Evolutionary conservation across 2,113 vertebrate genomes (phyloP).

Genomic region (Eurypyga helias): DNA sequence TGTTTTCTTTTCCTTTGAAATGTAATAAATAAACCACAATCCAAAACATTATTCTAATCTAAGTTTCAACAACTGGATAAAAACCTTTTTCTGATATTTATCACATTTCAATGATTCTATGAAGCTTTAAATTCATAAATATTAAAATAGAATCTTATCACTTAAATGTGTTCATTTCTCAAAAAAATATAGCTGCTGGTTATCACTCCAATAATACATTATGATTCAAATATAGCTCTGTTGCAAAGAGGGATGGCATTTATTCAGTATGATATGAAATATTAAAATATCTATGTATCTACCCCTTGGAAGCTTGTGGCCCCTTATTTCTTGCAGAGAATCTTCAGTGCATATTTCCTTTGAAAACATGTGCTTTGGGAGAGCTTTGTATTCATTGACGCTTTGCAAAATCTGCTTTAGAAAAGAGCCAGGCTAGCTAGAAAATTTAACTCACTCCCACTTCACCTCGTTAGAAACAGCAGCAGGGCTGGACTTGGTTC

Average conservation of each 20-base stretch:
- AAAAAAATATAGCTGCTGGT: conserved; percentile 22
- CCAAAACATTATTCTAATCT: conserved; percentile 22
- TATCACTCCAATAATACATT: conserved; percentile 34
- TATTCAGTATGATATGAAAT: background rate
- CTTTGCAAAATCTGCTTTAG: background rate
- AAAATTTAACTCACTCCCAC: background rate
- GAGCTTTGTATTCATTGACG: background rate
- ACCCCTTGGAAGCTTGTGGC: background rate
- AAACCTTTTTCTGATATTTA: conserved; percentile 13
- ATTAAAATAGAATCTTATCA: conserved; percentile 32
- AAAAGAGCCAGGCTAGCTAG: background rate
- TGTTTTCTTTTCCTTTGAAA: conserved; percentile 40
- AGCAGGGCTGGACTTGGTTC: background rate
- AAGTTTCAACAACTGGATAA: background rate
- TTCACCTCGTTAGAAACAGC: background rate
- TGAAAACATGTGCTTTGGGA: background rate
- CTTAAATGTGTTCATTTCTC: background rate
- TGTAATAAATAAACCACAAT: conserved; percentile 23
- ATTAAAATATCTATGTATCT: background rate
- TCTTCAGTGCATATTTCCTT: background rate
- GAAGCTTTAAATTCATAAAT: conserved; percentile 49
- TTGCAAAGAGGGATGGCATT: background rate
- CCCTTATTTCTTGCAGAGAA: background rate
- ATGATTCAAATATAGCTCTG: conserved; percentile 25
- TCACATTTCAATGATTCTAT: conserved; percentile 6